phyloP scores from a whole-genome alignment of 2,113 vertebrate genomes.

The Clarias magur region DNA sequence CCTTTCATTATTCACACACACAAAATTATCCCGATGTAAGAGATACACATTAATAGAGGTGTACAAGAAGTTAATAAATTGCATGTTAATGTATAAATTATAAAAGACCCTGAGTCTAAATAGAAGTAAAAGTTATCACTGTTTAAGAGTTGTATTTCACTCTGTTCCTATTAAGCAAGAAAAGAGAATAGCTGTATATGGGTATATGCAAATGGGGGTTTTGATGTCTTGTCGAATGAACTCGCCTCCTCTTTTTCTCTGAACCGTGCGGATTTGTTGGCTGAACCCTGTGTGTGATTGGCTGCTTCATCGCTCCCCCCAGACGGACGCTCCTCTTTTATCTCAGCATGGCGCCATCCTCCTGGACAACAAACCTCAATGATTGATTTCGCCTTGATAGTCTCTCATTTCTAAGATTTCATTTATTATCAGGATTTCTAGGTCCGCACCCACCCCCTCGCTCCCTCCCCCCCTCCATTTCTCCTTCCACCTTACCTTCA shows the following conservation, averaged over 20 bases:
- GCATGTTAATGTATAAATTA: neutral
- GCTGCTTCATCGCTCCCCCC: slow-evolving; percentile 59
- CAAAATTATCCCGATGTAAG: neutral
- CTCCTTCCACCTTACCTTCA: slow-evolving; percentile 44
- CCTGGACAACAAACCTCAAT: slow-evolving; percentile 91
- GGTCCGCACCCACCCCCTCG: slow-evolving; percentile 46
- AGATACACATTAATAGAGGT: neutral
- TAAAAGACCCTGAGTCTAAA: neutral
- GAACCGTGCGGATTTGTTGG: slow-evolving; percentile 39
- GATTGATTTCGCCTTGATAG: slow-evolving; percentile 98
- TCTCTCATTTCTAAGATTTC: slow-evolving; percentile 89
- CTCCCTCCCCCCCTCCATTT: slow-evolving; percentile 55
- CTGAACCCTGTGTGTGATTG: slow-evolving; percentile 56
- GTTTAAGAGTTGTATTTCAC: neutral
- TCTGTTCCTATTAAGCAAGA: neutral
- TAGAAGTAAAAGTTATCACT: neutral
- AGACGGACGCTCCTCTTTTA: slow-evolving; percentile 83
- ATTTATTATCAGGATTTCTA: slow-evolving; percentile 96
- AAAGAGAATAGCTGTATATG: slow-evolving; percentile 9
- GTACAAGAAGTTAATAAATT: neutral
- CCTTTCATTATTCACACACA: neutral
- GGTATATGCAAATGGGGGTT: slow-evolving; percentile 44
- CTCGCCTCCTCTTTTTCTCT: slow-evolving; percentile 41
- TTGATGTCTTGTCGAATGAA: slow-evolving; percentile 37
- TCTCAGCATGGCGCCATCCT: slow-evolving; percentile 92